Percentiles rank a stretch among this genome's conserved stretches.
Evolutionary conservation across 2,113 vertebrate species (phyloP).

Genomic region (Recurvirostra avosetta): DNA sequence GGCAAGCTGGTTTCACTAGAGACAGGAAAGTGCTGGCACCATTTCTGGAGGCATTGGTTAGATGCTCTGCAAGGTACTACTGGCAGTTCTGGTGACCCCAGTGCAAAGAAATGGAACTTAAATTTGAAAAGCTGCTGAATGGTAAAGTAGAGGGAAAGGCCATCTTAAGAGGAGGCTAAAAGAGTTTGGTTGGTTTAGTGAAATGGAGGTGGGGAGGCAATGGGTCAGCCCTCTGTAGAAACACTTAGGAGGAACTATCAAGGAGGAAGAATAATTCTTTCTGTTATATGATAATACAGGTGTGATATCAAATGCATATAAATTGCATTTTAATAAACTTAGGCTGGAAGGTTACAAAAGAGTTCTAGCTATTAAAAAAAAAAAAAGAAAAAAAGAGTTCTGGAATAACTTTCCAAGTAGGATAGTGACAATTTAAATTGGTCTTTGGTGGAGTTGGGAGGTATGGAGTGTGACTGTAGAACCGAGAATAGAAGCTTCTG

Average conservation of each 20-base stretch:
- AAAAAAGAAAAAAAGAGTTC: not conserved
- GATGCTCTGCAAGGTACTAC: not conserved
- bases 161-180: not conserved
- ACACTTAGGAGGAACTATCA: not conserved
- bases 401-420: not conserved
- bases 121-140: not conserved
- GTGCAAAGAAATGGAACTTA: not conserved
- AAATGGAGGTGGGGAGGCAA: not conserved
- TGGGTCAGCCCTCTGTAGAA: not conserved
- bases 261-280: not conserved
- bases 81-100: not conserved
- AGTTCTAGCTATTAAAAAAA: not conserved
- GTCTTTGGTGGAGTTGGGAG: not conserved
- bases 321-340: not conserved
- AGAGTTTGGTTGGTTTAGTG: not conserved
- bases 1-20: not conserved
- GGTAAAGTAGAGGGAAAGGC: not conserved
- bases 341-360: not conserved
- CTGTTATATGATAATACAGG: not conserved
- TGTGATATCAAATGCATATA: not conserved
- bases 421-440: not conserved
- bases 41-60: not conserved
- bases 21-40: not conserved
- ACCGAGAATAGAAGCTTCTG: not conserved
- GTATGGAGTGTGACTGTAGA: rapidly evolving